These are phyloP conservation scores for Drosophila baimaii DNA, from an alignment of 1,140 invertebrate genomes.

Conservation along the genomic window DNA sequence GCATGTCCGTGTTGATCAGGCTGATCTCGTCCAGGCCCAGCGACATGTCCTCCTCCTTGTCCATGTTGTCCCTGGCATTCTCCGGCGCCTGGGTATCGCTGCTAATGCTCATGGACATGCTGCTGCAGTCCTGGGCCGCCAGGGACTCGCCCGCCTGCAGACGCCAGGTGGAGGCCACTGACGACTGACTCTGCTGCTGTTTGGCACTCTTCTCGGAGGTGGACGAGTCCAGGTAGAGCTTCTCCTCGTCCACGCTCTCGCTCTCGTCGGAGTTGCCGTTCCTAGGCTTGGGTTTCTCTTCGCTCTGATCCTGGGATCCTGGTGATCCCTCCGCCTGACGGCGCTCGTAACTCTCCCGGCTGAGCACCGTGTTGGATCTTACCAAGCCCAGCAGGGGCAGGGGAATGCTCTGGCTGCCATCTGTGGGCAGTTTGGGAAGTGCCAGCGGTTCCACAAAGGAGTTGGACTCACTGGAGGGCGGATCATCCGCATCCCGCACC, in stretches of 20 bases:
- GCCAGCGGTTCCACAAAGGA: slow-evolving; percentile 86
- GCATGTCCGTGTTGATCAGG: slow-evolving; percentile 72
- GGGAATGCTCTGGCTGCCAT: slow-evolving; percentile 86
- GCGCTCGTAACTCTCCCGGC: slow-evolving; percentile 72
- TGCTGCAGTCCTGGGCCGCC: slow-evolving; percentile 87
- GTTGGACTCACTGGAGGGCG: slow-evolving; percentile 86
- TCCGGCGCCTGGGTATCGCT: slow-evolving; percentile 80
- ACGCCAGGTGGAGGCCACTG: slow-evolving; percentile 85
- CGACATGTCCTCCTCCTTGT: slow-evolving; percentile 62
- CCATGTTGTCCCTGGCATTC: slow-evolving; percentile 29
- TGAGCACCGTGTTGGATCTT: slow-evolving; percentile 80
- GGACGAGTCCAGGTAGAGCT: slow-evolving; percentile 80
- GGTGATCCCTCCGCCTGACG: slow-evolving; percentile 38
- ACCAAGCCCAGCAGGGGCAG: slow-evolving; percentile 72
- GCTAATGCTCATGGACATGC: slow-evolving; percentile 86
- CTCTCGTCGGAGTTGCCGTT: slow-evolving; percentile 66
- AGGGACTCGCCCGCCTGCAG: slow-evolving; percentile 88
- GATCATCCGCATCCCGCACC: slow-evolving; percentile 86
- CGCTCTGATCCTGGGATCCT: slow-evolving; percentile 17
- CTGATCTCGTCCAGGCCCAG: slow-evolving; percentile 73
- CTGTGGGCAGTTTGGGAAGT: slow-evolving; percentile 85
- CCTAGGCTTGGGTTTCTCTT: slow-evolving; percentile 24
- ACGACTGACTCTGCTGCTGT: slow-evolving; percentile 85
- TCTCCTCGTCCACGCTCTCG: slow-evolving; percentile 82
- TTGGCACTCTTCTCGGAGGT: slow-evolving; percentile 80